A percentile compares a stretch with the other conserved stretches of the same genome.
Evolutionary conservation across 2,888 invertebrate genomes (phyloP).

Genomic region (Conchocele bisecta): DNA sequence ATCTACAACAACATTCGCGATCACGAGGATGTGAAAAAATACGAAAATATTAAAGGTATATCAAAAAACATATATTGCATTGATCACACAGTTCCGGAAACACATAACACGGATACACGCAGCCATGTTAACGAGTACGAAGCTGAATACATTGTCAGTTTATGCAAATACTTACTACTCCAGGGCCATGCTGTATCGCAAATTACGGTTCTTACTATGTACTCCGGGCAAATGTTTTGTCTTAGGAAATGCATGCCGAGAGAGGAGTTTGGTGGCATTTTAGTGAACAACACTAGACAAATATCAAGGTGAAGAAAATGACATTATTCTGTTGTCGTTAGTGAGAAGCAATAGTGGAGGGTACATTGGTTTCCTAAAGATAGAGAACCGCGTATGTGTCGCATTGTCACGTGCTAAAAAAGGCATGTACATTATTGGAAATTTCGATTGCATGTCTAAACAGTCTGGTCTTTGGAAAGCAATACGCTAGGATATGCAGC

Average conservation of each 20-base stretch:
- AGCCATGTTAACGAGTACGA: conserved; percentile 59
- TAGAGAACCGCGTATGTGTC: conserved; percentile 80
- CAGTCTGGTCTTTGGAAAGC: conserved; percentile 58
- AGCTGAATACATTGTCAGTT: conserved; percentile 48
- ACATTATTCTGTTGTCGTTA: conserved; percentile 80
- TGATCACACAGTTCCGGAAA: conserved; percentile 47
- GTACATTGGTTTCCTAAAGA: conserved; percentile 78
- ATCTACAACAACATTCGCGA: conserved; percentile 77
- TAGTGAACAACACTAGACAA: conserved; percentile 77
- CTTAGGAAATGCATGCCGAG: conserved; percentile 65
- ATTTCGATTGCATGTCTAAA: conserved; percentile 63
- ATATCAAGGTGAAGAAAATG: conserved; percentile 82
- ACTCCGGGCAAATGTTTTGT: conserved; percentile 76
- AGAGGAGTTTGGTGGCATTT: conserved; percentile 62
- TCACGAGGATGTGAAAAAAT: conserved; percentile 67
- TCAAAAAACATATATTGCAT: conserved; percentile 76
- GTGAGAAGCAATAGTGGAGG: conserved; percentile 75
- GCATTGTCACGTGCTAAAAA: conserved; percentile 80
- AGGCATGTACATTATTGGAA: conserved; percentile 81
- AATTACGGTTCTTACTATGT: conserved; percentile 80
- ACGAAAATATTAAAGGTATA: conserved; percentile 72
- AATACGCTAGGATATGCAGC: conserved; percentile 45
- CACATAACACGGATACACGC: conserved; percentile 35
- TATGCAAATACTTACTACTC: conserved; percentile 74
- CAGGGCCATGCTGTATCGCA: conserved; percentile 75